phyloP scores from a whole-genome alignment of 2,888 invertebrate species.

The Saturnia pavonia region DNA sequence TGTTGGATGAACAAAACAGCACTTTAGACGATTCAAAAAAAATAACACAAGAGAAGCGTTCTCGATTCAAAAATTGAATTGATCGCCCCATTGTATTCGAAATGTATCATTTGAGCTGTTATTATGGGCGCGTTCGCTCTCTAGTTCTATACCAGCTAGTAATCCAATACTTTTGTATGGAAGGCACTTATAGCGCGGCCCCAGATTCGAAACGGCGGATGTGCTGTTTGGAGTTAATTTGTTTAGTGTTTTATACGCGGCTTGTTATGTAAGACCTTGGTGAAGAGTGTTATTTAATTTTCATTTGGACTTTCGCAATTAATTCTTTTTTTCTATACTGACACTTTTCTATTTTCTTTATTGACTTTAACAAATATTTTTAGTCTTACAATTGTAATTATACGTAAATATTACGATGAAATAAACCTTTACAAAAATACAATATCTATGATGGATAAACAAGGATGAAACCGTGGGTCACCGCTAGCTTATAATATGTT shows the following conservation, averaged over 20 bases:
- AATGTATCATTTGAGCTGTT: slow-evolving; percentile 83
- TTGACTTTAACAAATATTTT: background rate
- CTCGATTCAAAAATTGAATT: slow-evolving; percentile 82
- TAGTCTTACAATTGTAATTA: background rate
- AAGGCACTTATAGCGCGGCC: slow-evolving; percentile 73
- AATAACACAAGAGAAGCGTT: slow-evolving; percentile 78
- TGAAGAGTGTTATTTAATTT: slow-evolving; percentile 27
- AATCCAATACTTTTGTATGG: slow-evolving; percentile 82
- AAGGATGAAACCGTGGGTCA: too few species aligned
- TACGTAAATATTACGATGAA: too few species aligned
- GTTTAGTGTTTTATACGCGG: slow-evolving; percentile 54
- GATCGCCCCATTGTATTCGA: slow-evolving; percentile 82
- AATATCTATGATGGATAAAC: too few species aligned
- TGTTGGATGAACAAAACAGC: slow-evolving; percentile 81
- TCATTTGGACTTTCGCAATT: slow-evolving; percentile 24
- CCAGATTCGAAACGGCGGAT: slow-evolving; percentile 64
- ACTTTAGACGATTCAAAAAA: slow-evolving; percentile 77
- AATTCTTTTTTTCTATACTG: slow-evolving; percentile 15
- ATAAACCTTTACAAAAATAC: too few species aligned
- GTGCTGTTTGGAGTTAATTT: slow-evolving; percentile 56
- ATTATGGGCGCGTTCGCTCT: slow-evolving; percentile 79
- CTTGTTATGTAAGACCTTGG: slow-evolving; percentile 27
- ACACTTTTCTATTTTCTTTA: background rate
- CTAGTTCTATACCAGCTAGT: slow-evolving; percentile 74
- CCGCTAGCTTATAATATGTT: too few species aligned